Evolutionary conservation across 1,140 invertebrate species (phyloP).

Genomic region (Camponotus floridanus): DNA sequence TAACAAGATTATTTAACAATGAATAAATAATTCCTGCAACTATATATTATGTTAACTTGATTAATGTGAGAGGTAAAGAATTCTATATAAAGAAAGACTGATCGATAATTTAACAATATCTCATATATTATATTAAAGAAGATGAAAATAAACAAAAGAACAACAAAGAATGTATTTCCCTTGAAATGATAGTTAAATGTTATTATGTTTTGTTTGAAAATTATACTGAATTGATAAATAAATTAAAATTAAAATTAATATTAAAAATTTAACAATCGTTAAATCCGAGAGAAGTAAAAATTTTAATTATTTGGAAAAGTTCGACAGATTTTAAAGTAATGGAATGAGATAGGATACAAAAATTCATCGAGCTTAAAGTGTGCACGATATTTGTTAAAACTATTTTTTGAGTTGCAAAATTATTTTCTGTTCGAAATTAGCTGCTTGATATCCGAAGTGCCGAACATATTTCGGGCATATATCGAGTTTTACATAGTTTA

Average conservation of each 20-base stretch:
- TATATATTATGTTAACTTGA: not conserved
- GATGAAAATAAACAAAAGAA: not conserved
- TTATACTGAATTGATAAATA: not conserved
- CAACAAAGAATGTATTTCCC: not conserved
- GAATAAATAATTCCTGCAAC: not conserved
- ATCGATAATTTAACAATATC: conserved; percentile 38
- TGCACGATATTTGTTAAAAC: not conserved
- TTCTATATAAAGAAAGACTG: conserved; percentile 20
- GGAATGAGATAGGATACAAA: no score
- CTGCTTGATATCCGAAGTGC: not conserved
- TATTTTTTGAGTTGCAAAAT: not conserved
- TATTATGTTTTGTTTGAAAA: not conserved
- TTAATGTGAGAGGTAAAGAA: conserved; percentile 12
- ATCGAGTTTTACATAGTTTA: conserved; percentile 12
- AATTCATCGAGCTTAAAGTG: not conserved
- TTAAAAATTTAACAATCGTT: not conserved
- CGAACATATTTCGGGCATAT: not conserved
- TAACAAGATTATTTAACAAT: no score
- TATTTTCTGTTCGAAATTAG: not conserved
- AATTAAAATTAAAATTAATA: not conserved
- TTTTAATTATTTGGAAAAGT: not conserved
- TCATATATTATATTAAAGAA: not conserved
- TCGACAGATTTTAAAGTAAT: not conserved
- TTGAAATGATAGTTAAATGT: not conserved
- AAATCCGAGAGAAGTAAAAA: no score